A percentile compares a stretch with the other conserved stretches of the same genome.
phyloP scores from a whole-genome alignment of 2,797 vertebrate genomes.

The Poecile montanus region DNA sequence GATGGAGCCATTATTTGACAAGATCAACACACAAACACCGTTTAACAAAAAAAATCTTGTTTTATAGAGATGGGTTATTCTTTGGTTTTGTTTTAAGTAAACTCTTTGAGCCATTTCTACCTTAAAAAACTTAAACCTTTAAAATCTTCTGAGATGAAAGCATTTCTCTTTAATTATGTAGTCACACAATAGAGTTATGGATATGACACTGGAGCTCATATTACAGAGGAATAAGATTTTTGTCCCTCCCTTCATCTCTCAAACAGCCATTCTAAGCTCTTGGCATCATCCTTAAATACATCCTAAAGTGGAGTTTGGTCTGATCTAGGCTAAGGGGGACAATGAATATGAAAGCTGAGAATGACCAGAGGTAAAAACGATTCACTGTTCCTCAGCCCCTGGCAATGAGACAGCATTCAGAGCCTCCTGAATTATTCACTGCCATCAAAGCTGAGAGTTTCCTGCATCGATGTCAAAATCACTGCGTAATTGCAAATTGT shows the following conservation, averaged over 20 bases:
- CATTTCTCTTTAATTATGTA: background rate
- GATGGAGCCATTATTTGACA: background rate
- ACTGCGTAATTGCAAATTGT: background rate
- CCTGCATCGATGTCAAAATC: background rate
- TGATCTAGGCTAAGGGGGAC: background rate
- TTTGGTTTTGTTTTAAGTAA: background rate
- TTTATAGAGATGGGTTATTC: background rate
- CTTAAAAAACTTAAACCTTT: background rate
- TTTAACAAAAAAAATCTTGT: background rate
- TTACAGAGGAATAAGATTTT: background rate
- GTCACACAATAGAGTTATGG: background rate
- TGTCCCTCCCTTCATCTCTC: background rate
- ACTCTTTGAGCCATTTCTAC: background rate
- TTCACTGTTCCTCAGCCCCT: background rate
- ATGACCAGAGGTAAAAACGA: accelerated
- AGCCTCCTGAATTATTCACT: background rate
- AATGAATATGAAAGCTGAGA: background rate
- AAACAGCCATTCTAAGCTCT: background rate
- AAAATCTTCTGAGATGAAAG: background rate
- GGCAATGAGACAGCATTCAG: background rate
- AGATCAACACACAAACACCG: background rate
- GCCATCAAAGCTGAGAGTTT: background rate
- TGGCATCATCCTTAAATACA: background rate
- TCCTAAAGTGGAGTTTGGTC: background rate
- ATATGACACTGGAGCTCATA: background rate